These are phyloP conservation scores for Trichogramma pretiosum DNA, from an alignment of 1,140 invertebrate species.

Conservation along the genomic window DNA sequence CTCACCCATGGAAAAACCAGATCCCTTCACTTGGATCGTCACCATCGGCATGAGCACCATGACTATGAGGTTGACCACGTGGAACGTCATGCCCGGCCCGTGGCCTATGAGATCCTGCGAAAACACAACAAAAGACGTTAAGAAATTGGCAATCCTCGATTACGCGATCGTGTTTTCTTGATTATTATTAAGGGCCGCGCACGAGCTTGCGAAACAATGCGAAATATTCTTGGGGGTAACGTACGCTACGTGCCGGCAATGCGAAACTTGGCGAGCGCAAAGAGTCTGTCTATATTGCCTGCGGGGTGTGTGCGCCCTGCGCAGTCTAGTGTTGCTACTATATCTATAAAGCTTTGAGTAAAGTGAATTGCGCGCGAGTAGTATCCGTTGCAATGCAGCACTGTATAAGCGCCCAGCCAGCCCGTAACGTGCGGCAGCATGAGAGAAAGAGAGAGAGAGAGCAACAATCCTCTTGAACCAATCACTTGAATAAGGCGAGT, in stretches of 20 bases:
- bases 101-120: slow-evolving; percentile 64
- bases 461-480: slow-evolving; percentile 12
- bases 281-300: too few relatives aligned
- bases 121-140: slow-evolving; percentile 23
- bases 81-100: slow-evolving; percentile 59
- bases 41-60: slow-evolving; percentile 71
- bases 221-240: slow-evolving; percentile 6
- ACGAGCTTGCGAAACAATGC: not conserved
- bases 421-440: too few relatives aligned
- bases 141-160: not conserved
- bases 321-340: too few relatives aligned
- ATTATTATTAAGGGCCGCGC: not conserved
- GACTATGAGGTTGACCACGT: slow-evolving; percentile 68
- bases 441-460: too few relatives aligned
- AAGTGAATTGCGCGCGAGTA: slow-evolving; percentile 4
- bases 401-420: too few relatives aligned
- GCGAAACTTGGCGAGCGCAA: slow-evolving; percentile 1
- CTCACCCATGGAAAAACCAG: slow-evolving; percentile 72
- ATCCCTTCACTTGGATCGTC: slow-evolving; percentile 63
- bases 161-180: not conserved
- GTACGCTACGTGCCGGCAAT: not conserved
- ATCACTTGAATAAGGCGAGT: slow-evolving; percentile 18
- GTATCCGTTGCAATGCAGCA: not conserved
- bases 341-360: too few relatives aligned
- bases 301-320: too few relatives aligned